A percentile compares a stretch with the other conserved stretches of the same genome.
Conservation (phyloP, 2,797 vertebrate species). For the Tympanoctomys barrerae region DNA sequence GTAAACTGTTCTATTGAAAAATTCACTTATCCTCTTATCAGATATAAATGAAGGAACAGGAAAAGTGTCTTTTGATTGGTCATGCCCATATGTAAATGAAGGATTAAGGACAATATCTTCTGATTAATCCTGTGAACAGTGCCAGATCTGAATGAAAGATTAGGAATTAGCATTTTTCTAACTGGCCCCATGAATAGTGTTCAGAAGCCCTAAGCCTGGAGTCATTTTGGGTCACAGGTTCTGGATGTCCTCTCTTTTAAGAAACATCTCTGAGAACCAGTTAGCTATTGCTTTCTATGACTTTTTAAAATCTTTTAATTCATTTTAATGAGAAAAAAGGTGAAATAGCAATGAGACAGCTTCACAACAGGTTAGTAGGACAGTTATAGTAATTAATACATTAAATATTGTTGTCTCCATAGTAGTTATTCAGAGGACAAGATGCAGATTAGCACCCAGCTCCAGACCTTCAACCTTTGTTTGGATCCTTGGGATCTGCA, state of each 20-base stretch:
- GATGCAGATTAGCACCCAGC: neutral
- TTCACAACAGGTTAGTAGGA: no score
- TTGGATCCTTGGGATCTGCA: no score
- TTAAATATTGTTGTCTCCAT: no score
- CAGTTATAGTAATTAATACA: no score
- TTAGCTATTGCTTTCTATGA: neutral
- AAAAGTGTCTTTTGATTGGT: neutral
- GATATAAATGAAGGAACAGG: neutral
- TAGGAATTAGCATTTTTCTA: neutral
- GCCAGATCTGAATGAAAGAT: neutral
- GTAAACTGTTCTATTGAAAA: neutral
- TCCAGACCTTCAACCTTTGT: neutral
- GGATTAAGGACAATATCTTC: neutral
- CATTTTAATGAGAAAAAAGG: no score
- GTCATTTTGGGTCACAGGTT: neutral
- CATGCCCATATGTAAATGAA: neutral
- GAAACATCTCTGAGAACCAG: neutral
- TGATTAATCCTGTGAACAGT: neutral
- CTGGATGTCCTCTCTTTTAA: neutral
- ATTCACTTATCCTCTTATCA: neutral
- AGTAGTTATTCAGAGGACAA: no score
- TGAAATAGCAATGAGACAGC: no score
- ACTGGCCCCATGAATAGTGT: neutral
- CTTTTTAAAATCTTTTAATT: neutral
- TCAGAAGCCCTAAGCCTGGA: neutral